Evolutionary conservation across 2,113 vertebrate genomes (phyloP).

Genomic region (Corynorhinus townsendii): DNA sequence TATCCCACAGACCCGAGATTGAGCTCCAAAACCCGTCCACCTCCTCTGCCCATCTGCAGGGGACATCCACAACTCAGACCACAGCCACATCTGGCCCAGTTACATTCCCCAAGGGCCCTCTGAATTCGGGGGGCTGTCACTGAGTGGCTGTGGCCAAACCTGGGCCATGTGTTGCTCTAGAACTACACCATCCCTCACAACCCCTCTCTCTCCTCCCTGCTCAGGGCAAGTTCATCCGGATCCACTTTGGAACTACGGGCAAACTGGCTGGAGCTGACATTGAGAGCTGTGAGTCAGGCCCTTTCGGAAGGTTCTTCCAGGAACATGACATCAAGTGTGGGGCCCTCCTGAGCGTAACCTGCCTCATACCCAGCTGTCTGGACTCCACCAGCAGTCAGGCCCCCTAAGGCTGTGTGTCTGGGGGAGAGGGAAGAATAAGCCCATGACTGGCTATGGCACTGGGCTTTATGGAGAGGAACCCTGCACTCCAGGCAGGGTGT

Average conservation of each 20-base stretch:
- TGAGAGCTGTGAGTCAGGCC: slow-evolving; percentile 71
- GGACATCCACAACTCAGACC: neutral
- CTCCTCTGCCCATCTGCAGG: neutral
- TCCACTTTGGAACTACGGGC: slow-evolving; percentile 74
- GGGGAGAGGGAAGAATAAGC: neutral
- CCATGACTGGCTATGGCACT: too few species aligned
- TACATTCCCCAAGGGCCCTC: neutral
- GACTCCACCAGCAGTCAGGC: neutral
- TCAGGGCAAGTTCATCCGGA: slow-evolving; percentile 80
- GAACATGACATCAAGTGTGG: neutral
- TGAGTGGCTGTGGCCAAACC: accelerated
- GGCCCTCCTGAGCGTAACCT: neutral
- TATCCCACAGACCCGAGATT: neutral
- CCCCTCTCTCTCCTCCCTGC: slow-evolving; percentile 27
- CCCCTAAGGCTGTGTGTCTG: neutral
- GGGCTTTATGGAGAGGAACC: neutral
- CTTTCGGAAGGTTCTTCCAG: neutral
- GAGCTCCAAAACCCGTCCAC: neutral
- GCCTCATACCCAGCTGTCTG: neutral
- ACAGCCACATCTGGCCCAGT: neutral
- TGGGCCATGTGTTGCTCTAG: neutral
- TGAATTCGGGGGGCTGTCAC: neutral
- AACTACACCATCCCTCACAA: neutral
- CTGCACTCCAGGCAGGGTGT: neutral
- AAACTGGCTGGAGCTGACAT: slow-evolving; percentile 72